Percentiles rank a stretch among this genome's conserved stretches.
Evolutionary conservation across 2,888 invertebrate species (phyloP).

Genomic region (Morinoia aosen): DNA sequence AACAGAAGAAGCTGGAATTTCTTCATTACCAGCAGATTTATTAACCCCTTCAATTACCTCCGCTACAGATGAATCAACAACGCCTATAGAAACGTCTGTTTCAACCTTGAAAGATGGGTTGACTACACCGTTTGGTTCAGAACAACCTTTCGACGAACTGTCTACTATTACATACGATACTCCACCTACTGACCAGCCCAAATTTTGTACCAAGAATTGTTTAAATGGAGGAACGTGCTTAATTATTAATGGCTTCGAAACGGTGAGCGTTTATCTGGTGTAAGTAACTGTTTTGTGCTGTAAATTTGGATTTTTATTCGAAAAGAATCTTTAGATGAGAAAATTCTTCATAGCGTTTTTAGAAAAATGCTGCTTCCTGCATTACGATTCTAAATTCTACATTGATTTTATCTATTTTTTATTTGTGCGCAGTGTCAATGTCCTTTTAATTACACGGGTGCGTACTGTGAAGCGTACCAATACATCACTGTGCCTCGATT

Average conservation of each 20-base stretch:
- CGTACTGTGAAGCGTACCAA: constrained; percentile 75
- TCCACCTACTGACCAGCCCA: neutral
- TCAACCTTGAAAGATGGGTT: constrained; percentile 28
- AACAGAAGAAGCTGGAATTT: neutral
- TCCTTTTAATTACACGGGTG: constrained; percentile 80
- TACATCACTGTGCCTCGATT: constrained; percentile 66
- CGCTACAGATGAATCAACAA: neutral
- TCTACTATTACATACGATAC: neutral
- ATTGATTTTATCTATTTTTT: neutral
- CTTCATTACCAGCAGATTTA: neutral
- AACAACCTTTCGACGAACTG: neutral
- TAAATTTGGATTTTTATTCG: neutral
- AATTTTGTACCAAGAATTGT: constrained; percentile 44
- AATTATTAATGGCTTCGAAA: constrained; percentile 40
- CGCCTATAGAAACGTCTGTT: too few species aligned
- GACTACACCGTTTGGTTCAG: neutral
- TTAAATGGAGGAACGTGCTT: constrained; percentile 60
- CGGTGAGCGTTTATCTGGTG: constrained; percentile 50
- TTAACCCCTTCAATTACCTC: neutral
- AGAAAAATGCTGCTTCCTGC: neutral
- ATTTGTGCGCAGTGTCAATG: constrained; percentile 79
- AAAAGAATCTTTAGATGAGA: neutral
- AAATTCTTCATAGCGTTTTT: neutral
- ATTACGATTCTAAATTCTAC: neutral
- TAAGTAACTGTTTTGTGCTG: neutral